Percentiles rank a stretch among this genome's conserved stretches.
phyloP scores from a whole-genome alignment of 23 tunicate species.

The Styela clava region DNA sequence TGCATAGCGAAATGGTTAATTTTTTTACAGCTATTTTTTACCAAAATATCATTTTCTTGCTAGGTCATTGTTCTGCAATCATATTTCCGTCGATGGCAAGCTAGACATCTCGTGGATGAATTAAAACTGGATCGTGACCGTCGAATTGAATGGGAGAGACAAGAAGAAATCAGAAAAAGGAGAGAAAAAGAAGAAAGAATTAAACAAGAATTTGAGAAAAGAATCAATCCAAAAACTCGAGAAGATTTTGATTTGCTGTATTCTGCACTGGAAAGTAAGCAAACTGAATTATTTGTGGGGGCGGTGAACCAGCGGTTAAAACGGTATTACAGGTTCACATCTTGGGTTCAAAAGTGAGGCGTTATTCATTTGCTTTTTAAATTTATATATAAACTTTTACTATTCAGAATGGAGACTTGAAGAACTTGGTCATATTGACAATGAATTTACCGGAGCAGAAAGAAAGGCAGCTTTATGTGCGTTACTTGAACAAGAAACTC shows the following conservation, averaged over 20 bases:
- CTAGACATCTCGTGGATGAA: conserved; percentile 47
- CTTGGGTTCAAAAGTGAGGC: too few relatives aligned
- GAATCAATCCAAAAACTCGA: conserved; percentile 75
- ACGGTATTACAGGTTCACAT: too few relatives aligned
- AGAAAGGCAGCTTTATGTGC: conserved; percentile 87
- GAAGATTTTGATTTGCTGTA: conserved; percentile 85
- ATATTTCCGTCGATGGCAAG: conserved; percentile 84
- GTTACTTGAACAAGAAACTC: conserved; percentile 75
- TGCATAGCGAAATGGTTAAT: too few relatives aligned
- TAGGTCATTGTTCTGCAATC: conserved; percentile 88
- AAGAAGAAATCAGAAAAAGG: conserved; percentile 58
- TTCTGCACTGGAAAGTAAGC: conserved; percentile 79
- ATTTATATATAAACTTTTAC: too few relatives aligned
- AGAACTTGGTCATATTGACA: conserved; percentile 74
- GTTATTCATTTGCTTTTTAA: too few relatives aligned
- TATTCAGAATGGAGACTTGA: conserved; percentile 95
- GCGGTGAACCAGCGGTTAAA: too few relatives aligned
- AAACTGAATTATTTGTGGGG: too few relatives aligned
- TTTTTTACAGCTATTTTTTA: too few relatives aligned
- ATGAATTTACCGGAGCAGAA: conserved; percentile 58
- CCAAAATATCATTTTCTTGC: too few relatives aligned
- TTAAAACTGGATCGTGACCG: conserved; percentile 53
- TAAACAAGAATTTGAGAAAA: conserved; percentile 59
- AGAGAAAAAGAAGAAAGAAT: conserved; percentile 64
- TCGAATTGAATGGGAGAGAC: conserved; percentile 56